These are phyloP conservation scores for Trachelipus rathkii DNA, from an alignment of 1,140 invertebrate species.

Conservation along the genomic window DNA sequence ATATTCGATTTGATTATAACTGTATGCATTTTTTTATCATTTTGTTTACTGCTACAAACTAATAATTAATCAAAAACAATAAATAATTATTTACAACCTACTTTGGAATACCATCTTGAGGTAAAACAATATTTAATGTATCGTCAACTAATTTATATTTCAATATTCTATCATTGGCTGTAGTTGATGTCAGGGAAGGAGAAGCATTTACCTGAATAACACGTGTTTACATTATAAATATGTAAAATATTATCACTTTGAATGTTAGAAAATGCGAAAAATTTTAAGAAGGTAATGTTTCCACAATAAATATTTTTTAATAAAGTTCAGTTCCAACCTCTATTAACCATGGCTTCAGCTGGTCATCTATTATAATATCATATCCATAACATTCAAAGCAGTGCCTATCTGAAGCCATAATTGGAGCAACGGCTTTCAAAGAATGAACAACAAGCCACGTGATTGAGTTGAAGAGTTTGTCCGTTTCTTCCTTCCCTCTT, in stretches of 20 bases:
- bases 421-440: conserved; percentile 63
- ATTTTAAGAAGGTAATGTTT: too few relatives aligned
- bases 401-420: conserved; percentile 70
- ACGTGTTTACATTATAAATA: too few relatives aligned
- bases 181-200: conserved; percentile 88
- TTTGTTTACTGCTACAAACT: not conserved
- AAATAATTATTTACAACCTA: conserved; percentile 51
- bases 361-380: conserved; percentile 81
- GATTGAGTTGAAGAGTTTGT: conserved; percentile 76
- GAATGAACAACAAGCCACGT: conserved; percentile 54
- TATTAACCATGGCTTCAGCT: conserved; percentile 78
- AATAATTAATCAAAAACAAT: conserved; percentile 10
- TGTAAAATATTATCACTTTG: too few relatives aligned
- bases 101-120: conserved; percentile 84
- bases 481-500: conserved; percentile 79
- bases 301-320: conserved; percentile 36
- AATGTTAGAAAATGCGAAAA: too few relatives aligned
- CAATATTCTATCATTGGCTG: conserved; percentile 88
- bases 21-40: not conserved
- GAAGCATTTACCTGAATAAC: conserved; percentile 82
- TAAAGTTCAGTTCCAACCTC: conserved; percentile 56
- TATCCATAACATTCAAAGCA: conserved; percentile 82
- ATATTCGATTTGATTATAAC: too few relatives aligned
- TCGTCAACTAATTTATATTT: conserved; percentile 95
- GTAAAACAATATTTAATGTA: conserved; percentile 84